Percentiles rank a stretch among this genome's conserved stretches.
Evolutionary conservation across 2,113 vertebrate species (phyloP).

Genomic region (Podiceps cristatus): DNA sequence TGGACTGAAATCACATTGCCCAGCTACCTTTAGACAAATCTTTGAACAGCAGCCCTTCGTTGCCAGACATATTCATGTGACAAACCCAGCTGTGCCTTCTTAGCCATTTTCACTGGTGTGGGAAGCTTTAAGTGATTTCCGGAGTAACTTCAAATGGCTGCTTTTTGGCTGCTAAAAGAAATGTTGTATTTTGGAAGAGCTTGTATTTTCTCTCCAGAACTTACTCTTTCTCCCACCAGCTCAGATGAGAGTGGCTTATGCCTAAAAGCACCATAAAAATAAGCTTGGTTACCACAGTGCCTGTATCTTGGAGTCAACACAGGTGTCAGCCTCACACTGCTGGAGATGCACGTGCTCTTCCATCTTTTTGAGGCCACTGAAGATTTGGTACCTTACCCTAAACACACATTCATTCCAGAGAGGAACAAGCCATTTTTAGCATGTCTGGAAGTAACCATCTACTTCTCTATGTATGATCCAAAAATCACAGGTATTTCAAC

Average conservation of each 20-base stretch:
- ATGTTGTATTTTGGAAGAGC: neutral
- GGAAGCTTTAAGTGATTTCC: neutral
- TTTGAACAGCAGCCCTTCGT: neutral
- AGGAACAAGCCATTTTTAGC: neutral
- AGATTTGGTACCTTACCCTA: neutral
- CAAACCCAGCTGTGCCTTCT: neutral
- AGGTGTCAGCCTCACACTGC: neutral
- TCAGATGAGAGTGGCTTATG: neutral
- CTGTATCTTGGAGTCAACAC: neutral
- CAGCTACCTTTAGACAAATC: neutral
- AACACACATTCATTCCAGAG: neutral
- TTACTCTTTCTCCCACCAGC: neutral
- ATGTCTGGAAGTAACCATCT: neutral
- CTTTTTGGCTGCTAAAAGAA: neutral
- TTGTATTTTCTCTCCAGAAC: neutral
- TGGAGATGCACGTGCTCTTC: neutral
- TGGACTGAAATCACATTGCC: neutral
- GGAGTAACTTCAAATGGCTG: neutral
- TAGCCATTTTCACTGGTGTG: neutral
- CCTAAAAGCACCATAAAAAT: neutral
- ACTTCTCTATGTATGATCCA: neutral
- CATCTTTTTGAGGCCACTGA: neutral
- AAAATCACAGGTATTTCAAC: neutral
- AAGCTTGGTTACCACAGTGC: neutral
- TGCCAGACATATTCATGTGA: neutral